phyloP scores from a whole-genome alignment of 2,113 vertebrate species.

The Eretmochelys imbricata region DNA sequence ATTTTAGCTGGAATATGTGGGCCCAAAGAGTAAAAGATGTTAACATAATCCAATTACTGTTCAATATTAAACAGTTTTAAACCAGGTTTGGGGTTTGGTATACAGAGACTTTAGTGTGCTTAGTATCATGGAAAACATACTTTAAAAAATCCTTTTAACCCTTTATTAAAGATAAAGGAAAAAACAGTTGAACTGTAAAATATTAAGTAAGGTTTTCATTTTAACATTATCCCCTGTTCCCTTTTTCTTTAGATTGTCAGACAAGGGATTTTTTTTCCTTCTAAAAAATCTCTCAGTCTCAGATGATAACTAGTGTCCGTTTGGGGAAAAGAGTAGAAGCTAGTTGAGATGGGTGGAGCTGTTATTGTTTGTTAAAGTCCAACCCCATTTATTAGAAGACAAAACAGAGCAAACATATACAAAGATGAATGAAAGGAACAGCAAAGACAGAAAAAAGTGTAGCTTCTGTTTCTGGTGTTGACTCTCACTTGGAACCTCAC shows the following conservation, averaged over 20 bases:
- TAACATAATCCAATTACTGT: background rate
- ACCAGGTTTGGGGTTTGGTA: background rate
- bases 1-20: background rate
- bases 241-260: background rate
- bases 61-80: background rate
- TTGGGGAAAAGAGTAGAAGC: background rate
- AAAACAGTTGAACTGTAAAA: background rate
- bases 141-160: background rate
- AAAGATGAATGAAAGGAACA: too few species aligned
- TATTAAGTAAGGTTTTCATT: background rate
- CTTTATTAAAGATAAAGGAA: background rate
- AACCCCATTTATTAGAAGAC: background rate
- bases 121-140: background rate
- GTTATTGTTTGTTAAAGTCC: too few species aligned
- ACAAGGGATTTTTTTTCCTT: too few species aligned
- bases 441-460: background rate
- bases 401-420: background rate
- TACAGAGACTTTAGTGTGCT: background rate
- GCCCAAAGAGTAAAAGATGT: background rate
- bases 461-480: background rate
- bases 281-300: background rate
- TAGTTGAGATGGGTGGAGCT: too few species aligned
- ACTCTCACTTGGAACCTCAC: background rate
- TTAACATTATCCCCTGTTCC: background rate
- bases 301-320: background rate